phyloP scores from a whole-genome alignment of 1,140 invertebrate species.

The Drosophila triauraria region DNA sequence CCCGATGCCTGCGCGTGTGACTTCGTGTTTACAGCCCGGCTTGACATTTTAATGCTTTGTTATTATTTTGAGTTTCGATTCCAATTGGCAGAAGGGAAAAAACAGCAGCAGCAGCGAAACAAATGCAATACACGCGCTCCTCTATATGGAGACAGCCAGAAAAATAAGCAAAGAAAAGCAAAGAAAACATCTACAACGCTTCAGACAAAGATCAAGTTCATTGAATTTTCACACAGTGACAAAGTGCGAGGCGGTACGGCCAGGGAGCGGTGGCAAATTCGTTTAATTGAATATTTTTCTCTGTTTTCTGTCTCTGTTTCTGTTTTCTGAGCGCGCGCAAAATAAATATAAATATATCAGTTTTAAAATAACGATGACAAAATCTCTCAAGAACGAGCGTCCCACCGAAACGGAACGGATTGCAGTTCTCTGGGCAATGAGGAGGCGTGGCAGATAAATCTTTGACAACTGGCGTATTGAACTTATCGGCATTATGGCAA shows the following conservation, averaged over 20 bases:
- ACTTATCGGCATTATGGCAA: constrained; percentile 27
- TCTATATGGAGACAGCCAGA: constrained; percentile 6
- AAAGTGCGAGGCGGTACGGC: constrained; percentile 26
- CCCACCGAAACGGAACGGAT: constrained; percentile 42
- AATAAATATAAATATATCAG: constrained; percentile 55
- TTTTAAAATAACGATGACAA: constrained; percentile 85
- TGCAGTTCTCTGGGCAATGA: background rate
- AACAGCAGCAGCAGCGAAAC: constrained; percentile 10
- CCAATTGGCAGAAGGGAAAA: constrained; percentile 41
- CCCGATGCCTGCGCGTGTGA: constrained; percentile 4
- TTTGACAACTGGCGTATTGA: constrained; percentile 23
- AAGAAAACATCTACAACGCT: constrained; percentile 2
- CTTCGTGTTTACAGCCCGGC: constrained; percentile 61
- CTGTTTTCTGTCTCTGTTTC: constrained; percentile 19
- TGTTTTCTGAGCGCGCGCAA: constrained; percentile 37
- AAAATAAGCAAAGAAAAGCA: background rate
- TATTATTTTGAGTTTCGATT: constrained; percentile 67
- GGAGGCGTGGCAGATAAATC: constrained; percentile 44
- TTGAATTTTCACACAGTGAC: constrained; percentile 71
- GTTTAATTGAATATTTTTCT: constrained; percentile 76
- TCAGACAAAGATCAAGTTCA: constrained; percentile 75
- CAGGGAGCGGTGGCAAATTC: constrained; percentile 34
- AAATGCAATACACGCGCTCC: constrained; percentile 62
- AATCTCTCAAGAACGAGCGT: constrained; percentile 64
- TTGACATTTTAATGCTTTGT: constrained; percentile 70